Base-by-base conservation (phyloP, 2,797 vertebrate genomes). In the Aplochiton taeniatus region DNA sequence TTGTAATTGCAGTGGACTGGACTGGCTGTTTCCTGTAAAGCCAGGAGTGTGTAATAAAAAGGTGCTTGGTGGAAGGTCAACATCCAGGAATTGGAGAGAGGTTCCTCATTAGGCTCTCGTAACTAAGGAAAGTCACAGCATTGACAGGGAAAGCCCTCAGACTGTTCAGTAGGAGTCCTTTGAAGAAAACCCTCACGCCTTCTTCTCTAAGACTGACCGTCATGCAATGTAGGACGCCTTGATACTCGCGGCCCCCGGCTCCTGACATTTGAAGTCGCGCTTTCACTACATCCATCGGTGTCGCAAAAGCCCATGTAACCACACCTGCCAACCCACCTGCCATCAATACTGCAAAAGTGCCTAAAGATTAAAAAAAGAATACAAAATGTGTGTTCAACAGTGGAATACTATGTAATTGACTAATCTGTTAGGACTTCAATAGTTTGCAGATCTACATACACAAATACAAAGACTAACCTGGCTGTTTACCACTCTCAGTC, bases 111-210 rank as follows among this genome's bases (percentile, higher is more conserved):
- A 95, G 81, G 64, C 79, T 83, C 75, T 96, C 94, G 0, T 93
- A 95, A 82, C 88, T 89, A 42, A 94, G 87, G 83, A 96, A 96
- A 53, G 92, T 95, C 74, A 94, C 71, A 0, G 94, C 93, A 0
- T 95, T 96, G 73, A 96, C 94, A 0, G 95, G 95, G 60, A 96
- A 95, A 5, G 94, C 94, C 1, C 95, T 89, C 48, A 94, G 45
- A 11, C 92, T 91, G 87, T 95, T 96, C 47, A 94, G 87, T 1
- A 89, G 75, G 1, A 96, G 87, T 0, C 95, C 94, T 70, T 89
- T 92, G 72, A 92, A 93, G 58, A 96, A 90, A 55, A 96, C 92
- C 4, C 79, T 70, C 2, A 62, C n/a, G 0, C 95, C 94, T 60
- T 96, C 95, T 70, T 90, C 85, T 66, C 72, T 84, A 61, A 87